phyloP scores from a whole-genome alignment of 2,888 invertebrate species.

The Cloeon dipterum region DNA sequence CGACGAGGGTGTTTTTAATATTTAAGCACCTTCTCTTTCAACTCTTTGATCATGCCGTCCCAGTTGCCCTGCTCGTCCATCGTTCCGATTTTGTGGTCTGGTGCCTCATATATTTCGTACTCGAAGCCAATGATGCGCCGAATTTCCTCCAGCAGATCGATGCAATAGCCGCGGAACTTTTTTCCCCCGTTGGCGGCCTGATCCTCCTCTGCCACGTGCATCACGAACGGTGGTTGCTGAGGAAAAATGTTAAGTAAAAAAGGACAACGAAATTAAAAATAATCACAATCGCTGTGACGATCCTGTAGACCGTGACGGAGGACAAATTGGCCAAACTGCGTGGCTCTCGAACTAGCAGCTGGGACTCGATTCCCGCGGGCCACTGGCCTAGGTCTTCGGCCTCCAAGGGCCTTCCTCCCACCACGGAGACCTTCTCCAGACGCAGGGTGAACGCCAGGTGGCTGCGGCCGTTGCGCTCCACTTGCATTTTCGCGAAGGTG shows the following conservation, averaged over 20 bases:
- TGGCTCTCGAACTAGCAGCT: conserved; percentile 37
- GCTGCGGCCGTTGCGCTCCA: conserved; percentile 42
- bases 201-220: conserved; percentile 21
- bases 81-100: conserved; percentile 66
- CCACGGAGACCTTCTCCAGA: conserved; percentile 41
- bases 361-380: conserved; percentile 48
- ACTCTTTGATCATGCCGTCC: conserved; percentile 63
- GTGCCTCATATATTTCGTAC: conserved; percentile 61
- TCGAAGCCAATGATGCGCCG: conserved; percentile 66
- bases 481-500: conserved; percentile 41
- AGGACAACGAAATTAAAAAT: conserved; percentile 1
- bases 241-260: conserved; percentile 8
- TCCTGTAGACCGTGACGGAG: conserved; percentile 63
- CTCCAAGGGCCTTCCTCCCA: conserved; percentile 47
- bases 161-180: conserved; percentile 57
- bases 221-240: conserved; percentile 65
- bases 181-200: conserved; percentile 14
- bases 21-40: conserved; percentile 38
- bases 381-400: conserved; percentile 48
- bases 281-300: conserved; percentile 56
- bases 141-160: conserved; percentile 78
- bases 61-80: conserved; percentile 72
- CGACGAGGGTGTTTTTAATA: not conserved
- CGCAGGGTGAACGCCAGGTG: conserved; percentile 53
- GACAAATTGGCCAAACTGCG: conserved; percentile 47